Evolutionary conservation across 2,113 vertebrate genomes (phyloP), one percentile per base, ranked within the genome.

Genomic region (Hemiprocne comata): DNA sequence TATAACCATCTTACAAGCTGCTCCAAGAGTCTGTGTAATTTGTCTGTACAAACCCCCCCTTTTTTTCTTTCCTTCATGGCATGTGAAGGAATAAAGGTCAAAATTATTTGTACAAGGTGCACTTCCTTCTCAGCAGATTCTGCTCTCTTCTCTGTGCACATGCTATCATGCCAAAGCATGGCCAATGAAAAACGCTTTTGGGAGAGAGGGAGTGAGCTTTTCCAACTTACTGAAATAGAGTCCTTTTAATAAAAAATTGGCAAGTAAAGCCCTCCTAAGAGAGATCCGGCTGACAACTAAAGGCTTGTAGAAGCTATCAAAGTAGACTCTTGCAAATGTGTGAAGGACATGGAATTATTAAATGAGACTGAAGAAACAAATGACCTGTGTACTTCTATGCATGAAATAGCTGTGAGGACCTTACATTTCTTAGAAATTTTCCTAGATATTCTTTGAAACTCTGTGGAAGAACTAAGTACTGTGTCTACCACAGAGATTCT

Each of bases 11-110:
- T 54, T 36, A 44, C 11, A 67, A 74, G 3, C 18, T 51, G 31
- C 7, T 34, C 10, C 34, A 66, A 74, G 18, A 14, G 4, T 60
- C 34, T 54, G 17, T 53, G 17, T 14, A 51, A 81, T 33, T 16
- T 73, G 2, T 38, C 26, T 28, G 8, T 36, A 36, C 6, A 62
- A 87, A 73, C 7, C 0, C 14, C 1, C 3, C 46, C 4, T 2
- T 6, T 73, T 42, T n/a, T 48, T 31, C 21, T 54, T 93, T 77
- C 20, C 42, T 74, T 71, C 58, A 54, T 16, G n/a, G 3, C 36
- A 20, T 20, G 3, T 6, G 28, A 55, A 28, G 21, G 14, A 58
- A 9, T 34, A 36, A 65, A 62, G 10, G 10, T 23, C 58, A 51
- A 36, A 71, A 81, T 70, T 77, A 53, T 66, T 74, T 67, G 31